Conservation (phyloP, 1,140 invertebrate genomes). For the Subanguina moxae region DNA sequence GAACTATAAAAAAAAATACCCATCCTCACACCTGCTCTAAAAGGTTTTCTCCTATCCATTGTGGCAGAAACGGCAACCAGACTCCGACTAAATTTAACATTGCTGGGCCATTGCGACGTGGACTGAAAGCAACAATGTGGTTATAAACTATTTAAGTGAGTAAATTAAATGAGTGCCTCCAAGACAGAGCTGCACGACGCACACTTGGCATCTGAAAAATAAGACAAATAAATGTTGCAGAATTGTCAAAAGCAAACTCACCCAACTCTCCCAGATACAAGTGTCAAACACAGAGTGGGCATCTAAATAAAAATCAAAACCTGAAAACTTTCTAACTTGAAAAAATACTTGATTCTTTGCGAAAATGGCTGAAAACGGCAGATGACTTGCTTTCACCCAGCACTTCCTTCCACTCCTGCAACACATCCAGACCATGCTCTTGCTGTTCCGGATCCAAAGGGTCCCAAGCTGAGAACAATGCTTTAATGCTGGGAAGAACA, state of each 20-base stretch:
- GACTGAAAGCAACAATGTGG: conserved; percentile 4
- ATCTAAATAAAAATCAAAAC: conserved; percentile 54
- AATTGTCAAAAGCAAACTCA: too few species aligned
- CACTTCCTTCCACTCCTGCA: conserved; percentile 71
- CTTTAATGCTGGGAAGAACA: conserved; percentile 59
- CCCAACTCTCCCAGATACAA: conserved; percentile 76
- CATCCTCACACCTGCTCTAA: conserved; percentile 68
- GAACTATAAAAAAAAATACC: too few species aligned
- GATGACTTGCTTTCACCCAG: conserved; percentile 59
- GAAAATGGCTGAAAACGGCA: conserved; percentile 30
- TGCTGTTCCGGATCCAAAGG: conserved; percentile 67
- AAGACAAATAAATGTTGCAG: too few species aligned
- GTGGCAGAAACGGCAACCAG: conserved; percentile 76
- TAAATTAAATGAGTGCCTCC: conserved; percentile 16
- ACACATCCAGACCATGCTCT: conserved; percentile 66
- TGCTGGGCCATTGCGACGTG: conserved; percentile 63
- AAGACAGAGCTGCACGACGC: conserved; percentile 68
- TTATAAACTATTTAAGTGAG: too few species aligned
- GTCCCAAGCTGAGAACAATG: conserved; percentile 69
- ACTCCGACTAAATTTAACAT: conserved; percentile 75
- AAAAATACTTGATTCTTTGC: conserved; percentile 20
- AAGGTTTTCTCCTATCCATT: conserved; percentile 78
- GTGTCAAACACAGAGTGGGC: conserved; percentile 47
- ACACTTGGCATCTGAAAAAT: conserved; percentile 69
- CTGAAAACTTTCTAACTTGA: too few species aligned